phyloP scores from a whole-genome alignment of 1,140 invertebrate genomes.

The Apis cerana region DNA sequence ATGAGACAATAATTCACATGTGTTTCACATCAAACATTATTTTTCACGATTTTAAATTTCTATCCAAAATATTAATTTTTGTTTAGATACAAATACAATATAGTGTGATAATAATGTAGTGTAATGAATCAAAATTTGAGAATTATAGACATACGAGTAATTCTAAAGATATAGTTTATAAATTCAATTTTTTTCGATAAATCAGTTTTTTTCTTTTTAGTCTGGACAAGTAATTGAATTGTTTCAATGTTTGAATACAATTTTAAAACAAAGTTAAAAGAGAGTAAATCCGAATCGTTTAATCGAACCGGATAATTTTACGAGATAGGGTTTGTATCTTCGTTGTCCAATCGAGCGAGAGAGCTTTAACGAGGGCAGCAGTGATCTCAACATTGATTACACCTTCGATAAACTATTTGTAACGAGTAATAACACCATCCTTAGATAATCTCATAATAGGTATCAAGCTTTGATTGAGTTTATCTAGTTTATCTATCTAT shows the following conservation, averaged over 20 bases:
- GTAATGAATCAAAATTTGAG: no score
- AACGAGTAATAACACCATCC: background rate
- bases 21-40: no score
- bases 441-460: background rate
- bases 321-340: background rate
- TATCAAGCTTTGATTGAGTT: background rate
- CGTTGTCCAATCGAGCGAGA: background rate
- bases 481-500: background rate
- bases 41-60: no score
- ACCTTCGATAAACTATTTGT: background rate
- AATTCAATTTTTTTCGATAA: no score
- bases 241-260: background rate
- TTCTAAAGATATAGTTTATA: no score
- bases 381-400: conserved; percentile 20
- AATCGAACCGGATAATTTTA: background rate
- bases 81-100: no score
- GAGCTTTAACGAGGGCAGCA: background rate
- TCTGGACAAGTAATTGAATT: no score
- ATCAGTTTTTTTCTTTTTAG: no score
- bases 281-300: background rate
- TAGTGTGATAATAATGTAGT: no score
- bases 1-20: no score
- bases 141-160: no score
- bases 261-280: background rate
- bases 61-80: no score